Percentiles rank a stretch among this genome's conserved stretches.
Evolutionary conservation across 2,888 invertebrate genomes (phyloP).

Genomic region (Drosophila imparisetae): DNA sequence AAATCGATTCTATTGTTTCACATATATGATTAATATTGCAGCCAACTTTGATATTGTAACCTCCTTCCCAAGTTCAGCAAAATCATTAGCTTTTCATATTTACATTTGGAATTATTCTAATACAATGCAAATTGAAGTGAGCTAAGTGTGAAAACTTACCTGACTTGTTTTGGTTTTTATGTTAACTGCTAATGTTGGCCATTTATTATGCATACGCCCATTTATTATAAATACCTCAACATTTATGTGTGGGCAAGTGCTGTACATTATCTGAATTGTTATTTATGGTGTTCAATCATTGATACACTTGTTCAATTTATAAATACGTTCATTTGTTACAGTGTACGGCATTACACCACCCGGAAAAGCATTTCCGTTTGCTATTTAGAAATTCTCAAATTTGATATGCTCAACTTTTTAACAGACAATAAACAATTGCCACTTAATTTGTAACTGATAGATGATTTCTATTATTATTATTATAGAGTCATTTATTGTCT

Average conservation of each 20-base stretch:
- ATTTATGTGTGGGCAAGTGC: not conserved
- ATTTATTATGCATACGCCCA: not conserved
- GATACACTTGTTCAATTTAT: not conserved
- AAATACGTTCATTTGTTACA: not conserved
- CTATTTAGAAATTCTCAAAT: not conserved
- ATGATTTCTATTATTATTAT: not conserved
- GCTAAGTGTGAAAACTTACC: not conserved
- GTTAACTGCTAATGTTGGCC: not conserved
- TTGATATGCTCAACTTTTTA: not conserved
- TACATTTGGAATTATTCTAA: not conserved
- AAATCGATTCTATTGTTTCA: not conserved
- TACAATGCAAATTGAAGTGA: not conserved
- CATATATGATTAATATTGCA: not conserved
- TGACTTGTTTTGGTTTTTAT: not conserved
- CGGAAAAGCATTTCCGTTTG: slow-evolving; percentile 7
- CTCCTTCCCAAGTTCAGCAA: not conserved
- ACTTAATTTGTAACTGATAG: not conserved
- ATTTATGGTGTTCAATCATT: not conserved
- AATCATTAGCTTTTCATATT: not conserved
- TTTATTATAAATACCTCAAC: not conserved
- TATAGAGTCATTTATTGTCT: not conserved
- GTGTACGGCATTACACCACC: not conserved
- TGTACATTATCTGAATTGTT: not conserved
- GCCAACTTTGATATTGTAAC: not conserved
- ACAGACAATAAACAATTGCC: not conserved